A percentile compares a stretch with the other conserved stretches of the same genome.
These are phyloP conservation scores for Macquaria australasica DNA, from an alignment of 2,113 vertebrate species.

Conservation along the genomic window DNA sequence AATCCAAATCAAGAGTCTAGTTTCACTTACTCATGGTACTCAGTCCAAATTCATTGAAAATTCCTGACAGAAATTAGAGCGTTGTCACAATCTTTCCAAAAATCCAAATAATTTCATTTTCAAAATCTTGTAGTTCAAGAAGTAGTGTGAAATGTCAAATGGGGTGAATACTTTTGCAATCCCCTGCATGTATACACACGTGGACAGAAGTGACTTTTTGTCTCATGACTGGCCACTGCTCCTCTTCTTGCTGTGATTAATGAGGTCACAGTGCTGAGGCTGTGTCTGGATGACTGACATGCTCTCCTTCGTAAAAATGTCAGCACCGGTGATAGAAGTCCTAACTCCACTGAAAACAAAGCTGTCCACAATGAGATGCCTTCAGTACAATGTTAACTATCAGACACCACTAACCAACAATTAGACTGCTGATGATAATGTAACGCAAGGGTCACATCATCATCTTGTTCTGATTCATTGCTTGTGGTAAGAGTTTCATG, in stretches of 20 bases:
- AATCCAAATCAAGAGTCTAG: too few relatives aligned
- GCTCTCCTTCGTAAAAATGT: neutral
- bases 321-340: neutral
- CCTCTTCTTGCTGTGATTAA: conserved; percentile 38
- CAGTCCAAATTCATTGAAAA: neutral
- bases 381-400: neutral
- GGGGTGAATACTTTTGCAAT: neutral
- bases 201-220: conserved; percentile 16
- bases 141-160: conserved; percentile 7
- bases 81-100: neutral
- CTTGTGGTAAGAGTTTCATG: neutral
- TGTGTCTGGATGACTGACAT: neutral
- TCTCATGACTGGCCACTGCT: conserved; percentile 25
- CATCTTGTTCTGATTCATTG: neutral
- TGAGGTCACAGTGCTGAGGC: conserved; percentile 16
- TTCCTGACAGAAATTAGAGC: neutral
- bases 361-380: neutral
- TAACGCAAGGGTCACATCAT: neutral
- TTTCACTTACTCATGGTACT: too few relatives aligned
- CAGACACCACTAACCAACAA: neutral
- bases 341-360: neutral
- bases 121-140: neutral
- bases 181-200: neutral
- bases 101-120: neutral
- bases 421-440: neutral